Base-by-base conservation (phyloP, 1,140 invertebrate genomes). In the Aphelenchoides fujianensis region DNA sequence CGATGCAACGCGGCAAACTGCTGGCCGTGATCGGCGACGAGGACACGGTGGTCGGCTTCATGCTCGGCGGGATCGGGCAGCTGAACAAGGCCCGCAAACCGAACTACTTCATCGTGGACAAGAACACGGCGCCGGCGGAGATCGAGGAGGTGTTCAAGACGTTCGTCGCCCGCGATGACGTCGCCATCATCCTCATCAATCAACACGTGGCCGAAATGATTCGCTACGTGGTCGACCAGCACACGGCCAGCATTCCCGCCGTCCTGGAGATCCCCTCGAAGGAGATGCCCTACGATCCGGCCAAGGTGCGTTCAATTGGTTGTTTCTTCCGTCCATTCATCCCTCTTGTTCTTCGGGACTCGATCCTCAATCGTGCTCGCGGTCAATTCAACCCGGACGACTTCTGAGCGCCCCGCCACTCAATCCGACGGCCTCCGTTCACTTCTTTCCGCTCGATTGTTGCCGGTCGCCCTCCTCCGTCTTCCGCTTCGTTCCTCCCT, bases 161-260 rank as follows among this genome's bases (percentile, higher is more conserved):
- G 68, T 98, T 98, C 86, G 86, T 95, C 1, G 93, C 92, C 83
- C 89, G 97, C 69, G 93, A 97, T 86, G 97, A 99, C 85, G 95
- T 99, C 79, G 96, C 97, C 82, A 98, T 99, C 74, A 96, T 99
- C 81, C 89, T 99, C 9, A 98, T 99, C 74, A 98, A 97, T 86
- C 97, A 99, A 86, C 97, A 96, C 90, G 89, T 98, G 73, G 97
- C 97, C 48, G 97, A 99, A 87, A 89, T 97, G 88, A 97, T 99
- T 84, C 90, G 97, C 62, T 94, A 97, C 86, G 90, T 93, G 5
- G 95, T 99, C 77, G 97, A 99, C 85, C 89, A 89, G 30, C 94
- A 99, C 84, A 92, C 90, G 34, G 89, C 91, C 57, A 93, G 94
- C 1, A 91, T 98, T 72, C 97, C 97, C 30, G 90, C 97, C 12